A percentile compares a stretch with the other conserved stretches of the same genome.
Conservation (phyloP, 2,888 invertebrate species). For the Brachyopa scutellaris region DNA sequence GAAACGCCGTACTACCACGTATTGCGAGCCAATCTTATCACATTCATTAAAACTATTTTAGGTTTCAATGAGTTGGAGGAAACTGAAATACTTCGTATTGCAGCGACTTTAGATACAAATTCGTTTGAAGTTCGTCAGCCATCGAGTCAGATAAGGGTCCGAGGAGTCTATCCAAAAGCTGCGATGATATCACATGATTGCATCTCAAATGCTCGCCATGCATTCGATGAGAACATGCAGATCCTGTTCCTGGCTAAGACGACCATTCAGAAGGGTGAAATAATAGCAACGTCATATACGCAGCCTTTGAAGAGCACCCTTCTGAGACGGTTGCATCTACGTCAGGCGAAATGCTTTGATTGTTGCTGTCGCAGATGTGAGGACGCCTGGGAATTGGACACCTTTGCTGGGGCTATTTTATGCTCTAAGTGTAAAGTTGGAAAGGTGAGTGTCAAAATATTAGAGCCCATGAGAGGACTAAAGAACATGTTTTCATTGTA, state of each 20-base stretch:
- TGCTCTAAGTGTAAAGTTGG: slow-evolving; percentile 85
- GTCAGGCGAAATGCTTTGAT: slow-evolving; percentile 86
- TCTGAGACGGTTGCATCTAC: slow-evolving; percentile 85
- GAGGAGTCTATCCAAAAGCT: slow-evolving; percentile 86
- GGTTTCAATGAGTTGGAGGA: slow-evolving; percentile 83
- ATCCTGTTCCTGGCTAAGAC: slow-evolving; percentile 86
- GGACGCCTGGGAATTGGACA: slow-evolving; percentile 88
- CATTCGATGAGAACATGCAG: slow-evolving; percentile 85
- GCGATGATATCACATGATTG: slow-evolving; percentile 89
- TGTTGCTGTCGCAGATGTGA: slow-evolving; percentile 87
- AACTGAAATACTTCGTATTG: slow-evolving; percentile 84
- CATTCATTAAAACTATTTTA: slow-evolving; percentile 85
- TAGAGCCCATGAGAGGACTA: background rate
- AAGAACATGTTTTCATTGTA: slow-evolving; percentile 78
- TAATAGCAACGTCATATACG: slow-evolving; percentile 87
- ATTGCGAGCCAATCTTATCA: slow-evolving; percentile 85
- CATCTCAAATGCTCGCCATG: slow-evolving; percentile 87
- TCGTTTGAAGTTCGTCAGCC: slow-evolving; percentile 86
- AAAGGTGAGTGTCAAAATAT: slow-evolving; percentile 75
- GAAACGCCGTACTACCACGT: slow-evolving; percentile 85
- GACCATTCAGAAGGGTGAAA: slow-evolving; percentile 85
- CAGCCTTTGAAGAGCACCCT: slow-evolving; percentile 88
- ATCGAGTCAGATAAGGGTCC: slow-evolving; percentile 81
- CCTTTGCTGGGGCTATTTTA: slow-evolving; percentile 85
- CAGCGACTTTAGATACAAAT: slow-evolving; percentile 89